Evolutionary conservation across 2,113 vertebrate species (phyloP).

Genomic region (Ancistrus triradiatus): DNA sequence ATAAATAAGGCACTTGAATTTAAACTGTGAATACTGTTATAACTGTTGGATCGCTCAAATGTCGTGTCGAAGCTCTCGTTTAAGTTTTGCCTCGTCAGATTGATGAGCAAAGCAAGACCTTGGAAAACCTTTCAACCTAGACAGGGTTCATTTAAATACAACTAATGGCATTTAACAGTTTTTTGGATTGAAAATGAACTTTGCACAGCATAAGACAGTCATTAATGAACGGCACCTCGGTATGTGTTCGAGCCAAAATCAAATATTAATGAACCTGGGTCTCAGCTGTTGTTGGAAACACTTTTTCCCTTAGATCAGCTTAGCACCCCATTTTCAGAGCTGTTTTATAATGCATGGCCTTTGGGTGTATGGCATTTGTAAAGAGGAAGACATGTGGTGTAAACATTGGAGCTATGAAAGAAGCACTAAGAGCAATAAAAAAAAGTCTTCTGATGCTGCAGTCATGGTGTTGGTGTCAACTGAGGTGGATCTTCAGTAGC

Average conservation of each 20-base stretch:
- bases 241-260: slow-evolving; percentile 46
- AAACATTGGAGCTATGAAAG: slow-evolving; percentile 3
- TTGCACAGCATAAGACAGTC: slow-evolving; percentile 40
- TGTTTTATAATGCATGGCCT: slow-evolving; percentile 48
- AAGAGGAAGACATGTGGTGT: slow-evolving; percentile 26
- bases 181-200: neutral
- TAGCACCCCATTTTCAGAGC: slow-evolving; percentile 34
- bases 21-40: no score
- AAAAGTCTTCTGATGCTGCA: no score
- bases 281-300: slow-evolving; percentile 52
- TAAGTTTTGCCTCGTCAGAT: no score
- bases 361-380: slow-evolving; percentile 1
- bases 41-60: no score
- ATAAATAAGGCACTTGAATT: no score
- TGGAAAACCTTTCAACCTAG: no score
- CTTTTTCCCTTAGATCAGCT: slow-evolving; percentile 43
- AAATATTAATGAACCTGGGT: slow-evolving; percentile 63
- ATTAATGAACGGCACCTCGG: slow-evolving; percentile 43
- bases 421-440: neutral
- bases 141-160: slow-evolving; percentile 7
- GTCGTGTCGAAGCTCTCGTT: no score
- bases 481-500: no score
- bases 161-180: slow-evolving; percentile 5
- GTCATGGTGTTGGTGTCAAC: no score
- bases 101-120: no score